Evolutionary conservation across 1,140 invertebrate species (phyloP).

Genomic region (Platyura marginata): DNA sequence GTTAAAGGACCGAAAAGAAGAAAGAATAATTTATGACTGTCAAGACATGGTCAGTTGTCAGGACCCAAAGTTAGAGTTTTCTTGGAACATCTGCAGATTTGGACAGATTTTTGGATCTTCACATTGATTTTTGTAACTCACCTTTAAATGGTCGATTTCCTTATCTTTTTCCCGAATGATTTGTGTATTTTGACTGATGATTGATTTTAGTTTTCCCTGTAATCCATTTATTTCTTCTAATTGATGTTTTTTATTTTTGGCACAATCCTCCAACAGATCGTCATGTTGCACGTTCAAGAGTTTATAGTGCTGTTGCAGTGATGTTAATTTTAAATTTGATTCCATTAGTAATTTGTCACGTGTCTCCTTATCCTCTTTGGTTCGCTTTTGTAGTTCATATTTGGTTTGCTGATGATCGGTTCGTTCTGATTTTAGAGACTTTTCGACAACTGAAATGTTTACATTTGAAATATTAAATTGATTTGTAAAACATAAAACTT

Average conservation of each 20-base stretch:
- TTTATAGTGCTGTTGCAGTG: constrained; percentile 27
- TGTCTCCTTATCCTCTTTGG: constrained; percentile 23
- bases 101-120: too few relatives aligned
- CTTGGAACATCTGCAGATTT: too few relatives aligned
- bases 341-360: constrained; percentile 24
- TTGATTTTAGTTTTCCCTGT: constrained; percentile 12
- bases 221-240: constrained; percentile 13
- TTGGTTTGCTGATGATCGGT: constrained; percentile 24
- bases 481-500: too few relatives aligned
- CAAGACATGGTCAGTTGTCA: too few relatives aligned
- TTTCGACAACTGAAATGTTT: constrained; percentile 28
- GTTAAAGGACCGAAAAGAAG: too few relatives aligned
- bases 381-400: constrained; percentile 19
- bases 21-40: too few relatives aligned
- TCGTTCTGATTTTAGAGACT: constrained; percentile 25
- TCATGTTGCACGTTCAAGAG: constrained; percentile 19
- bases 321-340: constrained; percentile 21
- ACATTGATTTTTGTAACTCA: too few relatives aligned
- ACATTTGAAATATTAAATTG: constrained; percentile 22
- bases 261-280: constrained; percentile 13
- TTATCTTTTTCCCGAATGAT: constrained; percentile 11
- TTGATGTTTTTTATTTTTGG: constrained; percentile 14
- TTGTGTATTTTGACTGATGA: constrained; percentile 13
- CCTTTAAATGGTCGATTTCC: constrained; percentile 16
- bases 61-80: too few relatives aligned